A percentile compares a stretch with the other conserved stretches of the same genome.
Conservation (phyloP, 2,888 invertebrate genomes). For the Ochropleura plecta region DNA sequence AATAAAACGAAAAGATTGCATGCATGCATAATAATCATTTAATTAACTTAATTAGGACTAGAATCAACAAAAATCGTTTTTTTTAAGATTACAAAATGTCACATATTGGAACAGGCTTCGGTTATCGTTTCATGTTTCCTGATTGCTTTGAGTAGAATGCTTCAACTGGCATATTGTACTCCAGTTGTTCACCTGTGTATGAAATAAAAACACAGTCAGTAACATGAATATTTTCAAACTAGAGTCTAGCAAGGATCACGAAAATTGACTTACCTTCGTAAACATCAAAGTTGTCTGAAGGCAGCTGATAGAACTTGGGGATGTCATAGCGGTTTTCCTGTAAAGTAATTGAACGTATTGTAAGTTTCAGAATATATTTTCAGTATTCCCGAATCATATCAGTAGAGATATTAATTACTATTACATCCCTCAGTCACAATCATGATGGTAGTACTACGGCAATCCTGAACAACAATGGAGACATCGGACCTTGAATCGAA, state of each 20-base stretch:
- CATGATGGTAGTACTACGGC: not conserved
- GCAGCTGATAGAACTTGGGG: slow-evolving; percentile 83
- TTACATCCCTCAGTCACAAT: too few species aligned
- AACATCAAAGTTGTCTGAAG: slow-evolving; percentile 72
- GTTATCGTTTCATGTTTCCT: slow-evolving; percentile 74
- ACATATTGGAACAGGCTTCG: not conserved
- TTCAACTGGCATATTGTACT: slow-evolving; percentile 68
- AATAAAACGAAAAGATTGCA: slow-evolving; percentile 44
- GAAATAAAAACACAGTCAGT: not conserved
- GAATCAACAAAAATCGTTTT: slow-evolving; percentile 35
- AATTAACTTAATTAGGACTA: slow-evolving; percentile 49
- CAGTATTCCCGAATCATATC: not conserved
- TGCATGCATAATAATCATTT: slow-evolving; percentile 54
- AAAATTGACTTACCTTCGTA: slow-evolving; percentile 73
- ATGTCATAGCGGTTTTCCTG: slow-evolving; percentile 86
- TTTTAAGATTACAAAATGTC: not conserved
- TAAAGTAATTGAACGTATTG: slow-evolving; percentile 22
- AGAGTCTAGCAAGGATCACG: not conserved
- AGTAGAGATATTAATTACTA: too few species aligned
- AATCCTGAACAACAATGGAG: not conserved
- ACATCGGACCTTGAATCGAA: too few species aligned
- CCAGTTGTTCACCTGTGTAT: slow-evolving; percentile 50
- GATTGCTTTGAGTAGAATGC: slow-evolving; percentile 74
- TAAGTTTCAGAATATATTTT: not conserved
- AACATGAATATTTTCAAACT: not conserved